phyloP scores from a whole-genome alignment of 2,888 invertebrate genomes.

The Drosophila anomelani region DNA sequence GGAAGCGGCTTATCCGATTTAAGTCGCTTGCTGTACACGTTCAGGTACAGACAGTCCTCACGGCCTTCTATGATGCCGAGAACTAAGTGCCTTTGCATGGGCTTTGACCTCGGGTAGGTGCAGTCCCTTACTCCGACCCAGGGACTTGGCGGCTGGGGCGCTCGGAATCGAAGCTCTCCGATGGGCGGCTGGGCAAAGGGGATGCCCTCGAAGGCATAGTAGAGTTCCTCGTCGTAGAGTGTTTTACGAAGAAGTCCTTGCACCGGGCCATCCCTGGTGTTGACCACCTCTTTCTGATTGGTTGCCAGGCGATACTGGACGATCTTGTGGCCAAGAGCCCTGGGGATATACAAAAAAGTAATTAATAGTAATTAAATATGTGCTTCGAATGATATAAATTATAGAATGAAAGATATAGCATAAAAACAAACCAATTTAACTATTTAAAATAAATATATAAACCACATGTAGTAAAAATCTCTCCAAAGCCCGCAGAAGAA shows the following conservation, averaged over 20 bases:
- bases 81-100: slow-evolving; percentile 76
- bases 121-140: slow-evolving; percentile 85
- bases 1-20: slow-evolving; percentile 72
- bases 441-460: no score
- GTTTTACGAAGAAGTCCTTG: slow-evolving; percentile 74
- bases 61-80: slow-evolving; percentile 82
- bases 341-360: slow-evolving; percentile 23
- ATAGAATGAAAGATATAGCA: no score
- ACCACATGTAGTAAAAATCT: no score
- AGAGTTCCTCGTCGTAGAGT: slow-evolving; percentile 66
- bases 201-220: slow-evolving; percentile 77
- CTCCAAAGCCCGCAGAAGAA: no score
- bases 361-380: no score
- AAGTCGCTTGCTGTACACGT: slow-evolving; percentile 81
- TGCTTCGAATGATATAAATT: no score
- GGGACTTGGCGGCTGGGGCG: slow-evolving; percentile 82
- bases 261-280: slow-evolving; percentile 74
- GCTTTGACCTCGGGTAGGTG: slow-evolving; percentile 73
- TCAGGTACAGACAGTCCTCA: slow-evolving; percentile 86
- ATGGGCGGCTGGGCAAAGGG: slow-evolving; percentile 84
- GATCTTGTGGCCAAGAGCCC: slow-evolving; percentile 71
- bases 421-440: no score
- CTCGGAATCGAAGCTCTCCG: slow-evolving; percentile 78
- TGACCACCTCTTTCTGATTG: slow-evolving; percentile 65
- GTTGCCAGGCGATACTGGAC: slow-evolving; percentile 76